Evolutionary conservation across 2,113 vertebrate genomes (phyloP).

Genomic region (Tonatia bakeri): DNA sequence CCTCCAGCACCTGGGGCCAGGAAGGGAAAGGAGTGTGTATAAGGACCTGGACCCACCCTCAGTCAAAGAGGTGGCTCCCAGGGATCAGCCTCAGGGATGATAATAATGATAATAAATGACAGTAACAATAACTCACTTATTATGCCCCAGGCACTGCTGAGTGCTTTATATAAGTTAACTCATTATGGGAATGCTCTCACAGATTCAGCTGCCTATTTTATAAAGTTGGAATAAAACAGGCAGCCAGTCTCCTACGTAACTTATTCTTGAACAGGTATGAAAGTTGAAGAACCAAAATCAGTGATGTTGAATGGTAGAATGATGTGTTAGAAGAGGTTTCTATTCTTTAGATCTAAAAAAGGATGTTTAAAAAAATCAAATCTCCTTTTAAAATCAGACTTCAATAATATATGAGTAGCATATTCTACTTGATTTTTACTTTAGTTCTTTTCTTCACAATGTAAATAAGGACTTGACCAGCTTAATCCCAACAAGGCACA

Average conservation of each 20-base stretch:
- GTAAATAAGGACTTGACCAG: neutral
- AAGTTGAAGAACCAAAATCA: neutral
- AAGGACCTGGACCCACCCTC: neutral
- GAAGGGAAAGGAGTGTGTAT: neutral
- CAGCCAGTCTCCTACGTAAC: neutral
- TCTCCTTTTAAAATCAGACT: neutral
- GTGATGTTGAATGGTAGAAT: neutral
- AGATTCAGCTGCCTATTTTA: neutral
- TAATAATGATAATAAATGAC: neutral
- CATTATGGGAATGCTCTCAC: neutral
- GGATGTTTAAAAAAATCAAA: neutral
- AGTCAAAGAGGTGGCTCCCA: neutral
- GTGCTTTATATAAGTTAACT: neutral
- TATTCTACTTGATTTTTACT: neutral
- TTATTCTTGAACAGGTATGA: neutral
- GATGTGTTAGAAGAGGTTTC: neutral
- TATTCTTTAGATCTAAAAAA: neutral
- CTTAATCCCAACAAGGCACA: neutral
- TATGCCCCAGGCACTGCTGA: neutral
- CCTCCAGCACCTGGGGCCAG: constrained; percentile 74
- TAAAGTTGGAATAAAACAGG: neutral
- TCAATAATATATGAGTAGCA: neutral
- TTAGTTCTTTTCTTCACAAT: neutral
- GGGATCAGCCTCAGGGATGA: neutral
- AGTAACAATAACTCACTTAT: neutral